These are phyloP conservation scores for Drosophila santomea DNA, from an alignment of 1,140 invertebrate genomes.

Conservation along the genomic window DNA sequence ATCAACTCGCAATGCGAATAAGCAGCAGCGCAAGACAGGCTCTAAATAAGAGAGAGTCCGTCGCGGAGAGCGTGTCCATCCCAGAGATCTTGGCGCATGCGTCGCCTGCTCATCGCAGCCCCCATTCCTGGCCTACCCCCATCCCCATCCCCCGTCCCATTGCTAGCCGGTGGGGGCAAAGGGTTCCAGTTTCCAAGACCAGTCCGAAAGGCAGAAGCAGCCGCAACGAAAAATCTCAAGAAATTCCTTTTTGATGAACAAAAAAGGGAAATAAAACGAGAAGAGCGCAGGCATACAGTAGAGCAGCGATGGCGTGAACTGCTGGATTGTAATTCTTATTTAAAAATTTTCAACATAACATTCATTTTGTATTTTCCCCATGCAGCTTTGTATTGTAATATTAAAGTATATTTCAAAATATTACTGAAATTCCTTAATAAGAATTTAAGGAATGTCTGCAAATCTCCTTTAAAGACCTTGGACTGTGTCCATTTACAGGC, in stretches of 20 bases:
- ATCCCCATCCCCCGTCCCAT: not conserved
- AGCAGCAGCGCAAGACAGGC: conserved; percentile 36
- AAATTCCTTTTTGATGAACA: conserved; percentile 72
- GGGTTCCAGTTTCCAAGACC: conserved; percentile 79
- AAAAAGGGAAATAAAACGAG: conserved; percentile 46
- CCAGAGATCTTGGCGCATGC: conserved; percentile 71
- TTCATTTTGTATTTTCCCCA: too few species aligned
- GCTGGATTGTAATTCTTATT: too few species aligned
- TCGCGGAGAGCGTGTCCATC: conserved; percentile 45
- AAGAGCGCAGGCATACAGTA: conserved; percentile 22
- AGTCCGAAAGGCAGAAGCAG: conserved; percentile 64
- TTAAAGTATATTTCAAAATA: too few species aligned
- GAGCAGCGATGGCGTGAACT: not conserved
- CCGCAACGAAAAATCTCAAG: conserved; percentile 64
- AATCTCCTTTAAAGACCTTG: too few species aligned
- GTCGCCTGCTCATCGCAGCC: conserved; percentile 60
- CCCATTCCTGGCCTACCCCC: not conserved
- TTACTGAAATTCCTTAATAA: too few species aligned
- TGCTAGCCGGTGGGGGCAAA: conserved; percentile 15
- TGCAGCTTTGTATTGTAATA: too few species aligned
- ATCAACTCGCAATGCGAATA: conserved; percentile 65
- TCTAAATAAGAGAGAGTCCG: conserved; percentile 32
- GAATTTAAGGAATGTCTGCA: too few species aligned
- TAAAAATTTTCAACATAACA: too few species aligned
- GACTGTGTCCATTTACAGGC: conserved; percentile 19